A percentile compares a stretch with the other conserved stretches of the same genome.
Evolutionary conservation across 2,888 invertebrate species (phyloP).

Genomic region (Apotomis capreana): DNA sequence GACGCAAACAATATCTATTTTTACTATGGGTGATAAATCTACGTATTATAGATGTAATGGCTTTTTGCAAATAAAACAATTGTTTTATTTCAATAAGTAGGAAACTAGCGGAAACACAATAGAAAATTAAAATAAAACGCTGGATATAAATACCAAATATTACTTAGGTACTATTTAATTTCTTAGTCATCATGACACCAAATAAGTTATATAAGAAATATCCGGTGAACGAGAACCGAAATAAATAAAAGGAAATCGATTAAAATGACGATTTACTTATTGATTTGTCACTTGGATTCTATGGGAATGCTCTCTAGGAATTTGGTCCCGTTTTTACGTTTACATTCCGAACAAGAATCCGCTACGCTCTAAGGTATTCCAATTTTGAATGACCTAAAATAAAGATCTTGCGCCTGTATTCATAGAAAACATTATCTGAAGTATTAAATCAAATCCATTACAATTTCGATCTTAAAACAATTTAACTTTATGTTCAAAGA

Average conservation of each 20-base stretch:
- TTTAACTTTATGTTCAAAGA: not conserved
- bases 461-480: not conserved
- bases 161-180: not conserved
- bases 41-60: too few relatives aligned
- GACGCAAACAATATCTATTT: too few relatives aligned
- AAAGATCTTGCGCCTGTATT: too few relatives aligned
- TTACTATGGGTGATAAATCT: too few relatives aligned
- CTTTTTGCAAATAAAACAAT: too few relatives aligned
- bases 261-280: slow-evolving; percentile 32
- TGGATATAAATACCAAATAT: too few relatives aligned
- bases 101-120: too few relatives aligned
- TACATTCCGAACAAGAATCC: slow-evolving; percentile 47
- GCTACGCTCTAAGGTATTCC: not conserved
- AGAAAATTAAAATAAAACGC: too few relatives aligned
- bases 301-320: slow-evolving; percentile 73
- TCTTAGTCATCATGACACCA: slow-evolving; percentile 8
- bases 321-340: slow-evolving; percentile 70
- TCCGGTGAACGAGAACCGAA: not conserved
- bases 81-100: too few relatives aligned
- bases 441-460: too few relatives aligned
- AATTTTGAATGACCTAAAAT: too few relatives aligned
- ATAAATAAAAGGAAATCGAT: slow-evolving; percentile 45
- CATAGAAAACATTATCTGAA: too few relatives aligned
- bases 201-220: not conserved
- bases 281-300: slow-evolving; percentile 60